Conservation (phyloP, 2,888 invertebrate genomes). For the Philaethria dido region DNA sequence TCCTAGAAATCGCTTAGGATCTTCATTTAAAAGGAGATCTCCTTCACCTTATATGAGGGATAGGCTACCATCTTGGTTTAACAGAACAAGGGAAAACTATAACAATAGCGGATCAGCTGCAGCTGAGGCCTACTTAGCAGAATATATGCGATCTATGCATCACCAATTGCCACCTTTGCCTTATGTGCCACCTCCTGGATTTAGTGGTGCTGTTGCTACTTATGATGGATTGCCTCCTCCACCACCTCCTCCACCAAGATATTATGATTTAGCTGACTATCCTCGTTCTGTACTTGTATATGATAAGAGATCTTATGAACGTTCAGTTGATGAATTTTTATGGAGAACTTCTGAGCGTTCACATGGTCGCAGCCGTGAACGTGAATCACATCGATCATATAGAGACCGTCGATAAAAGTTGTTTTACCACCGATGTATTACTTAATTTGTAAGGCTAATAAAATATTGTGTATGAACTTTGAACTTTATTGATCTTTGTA, state of each 20-base stretch:
- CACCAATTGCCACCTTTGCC: constrained; percentile 93
- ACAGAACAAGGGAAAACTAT: constrained; percentile 76
- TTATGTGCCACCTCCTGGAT: constrained; percentile 87
- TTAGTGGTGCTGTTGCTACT: constrained; percentile 75
- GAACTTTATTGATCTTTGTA: constrained; percentile 74
- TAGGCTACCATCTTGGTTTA: constrained; percentile 86
- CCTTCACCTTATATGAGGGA: constrained; percentile 85
- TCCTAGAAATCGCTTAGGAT: constrained; percentile 85
- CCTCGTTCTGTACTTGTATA: constrained; percentile 85
- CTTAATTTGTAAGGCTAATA: constrained; percentile 69
- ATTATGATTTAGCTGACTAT: constrained; percentile 90
- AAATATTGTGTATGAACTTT: constrained; percentile 79
- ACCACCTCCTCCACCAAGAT: constrained; percentile 86
- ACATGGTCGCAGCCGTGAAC: constrained; percentile 83
- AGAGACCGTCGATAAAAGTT: constrained; percentile 83
- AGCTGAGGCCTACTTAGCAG: constrained; percentile 94
- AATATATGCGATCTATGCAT: constrained; percentile 95
- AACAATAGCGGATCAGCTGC: constrained; percentile 80
- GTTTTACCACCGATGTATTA: constrained; percentile 70
- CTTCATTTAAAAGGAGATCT: constrained; percentile 83
- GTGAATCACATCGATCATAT: constrained; percentile 84
- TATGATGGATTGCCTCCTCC: constrained; percentile 88
- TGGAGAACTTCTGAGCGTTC: constrained; percentile 90
- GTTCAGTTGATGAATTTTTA: constrained; percentile 93
- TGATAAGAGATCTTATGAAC: constrained; percentile 93